Evolutionary conservation across 1,140 invertebrate species (phyloP), one percentile per base, ranked within the genome.

Genomic region (Drosophila lowei): DNA sequence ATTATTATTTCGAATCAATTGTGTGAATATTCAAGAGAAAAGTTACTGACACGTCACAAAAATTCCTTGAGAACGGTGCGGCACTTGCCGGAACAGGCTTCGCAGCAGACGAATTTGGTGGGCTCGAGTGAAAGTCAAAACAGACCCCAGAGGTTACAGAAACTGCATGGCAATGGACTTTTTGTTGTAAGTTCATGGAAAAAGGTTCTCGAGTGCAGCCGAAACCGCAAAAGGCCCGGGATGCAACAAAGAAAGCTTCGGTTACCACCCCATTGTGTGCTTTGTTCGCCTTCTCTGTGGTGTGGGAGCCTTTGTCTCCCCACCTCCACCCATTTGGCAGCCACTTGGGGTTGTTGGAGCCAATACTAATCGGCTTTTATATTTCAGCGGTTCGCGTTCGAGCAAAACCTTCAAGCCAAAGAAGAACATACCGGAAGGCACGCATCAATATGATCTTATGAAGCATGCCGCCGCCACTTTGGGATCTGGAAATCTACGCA

Each of bases 381-480:
- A 18, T 44, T 44, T 6, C 49, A 91, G 90, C 57, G 90, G 90
- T 38, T 91, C 90, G 52, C 94, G 97, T 86, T 98, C 97, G 63
- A 98, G 97, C 52, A 98, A 98, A 93, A 98, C 98, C 47, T 99
- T 99, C 91, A 99, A 99, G 92, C 98, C 98, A 67, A 99, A 99
- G 93, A 99, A 99, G 92, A 99, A 99, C 92, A 99, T 99, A 90
- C 98, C 98, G 4, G 98, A 99, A 93, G 98, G 98, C 47, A 99
- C 98, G 8, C 98, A 99, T 93, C 98, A 99, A 90, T 99, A 99
- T 96, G 98, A 99, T 91, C 93, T 99, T 90, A 99, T 99, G 98
- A 98, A 99, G 93, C 98, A 99, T 95, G 99, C 98, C 23, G 98
- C 98, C 18, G 98, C 98, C 15, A 99, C 99, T 1, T 92, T 99